phyloP scores from a whole-genome alignment of 1,140 invertebrate species.

The Camponotus vicinus region DNA sequence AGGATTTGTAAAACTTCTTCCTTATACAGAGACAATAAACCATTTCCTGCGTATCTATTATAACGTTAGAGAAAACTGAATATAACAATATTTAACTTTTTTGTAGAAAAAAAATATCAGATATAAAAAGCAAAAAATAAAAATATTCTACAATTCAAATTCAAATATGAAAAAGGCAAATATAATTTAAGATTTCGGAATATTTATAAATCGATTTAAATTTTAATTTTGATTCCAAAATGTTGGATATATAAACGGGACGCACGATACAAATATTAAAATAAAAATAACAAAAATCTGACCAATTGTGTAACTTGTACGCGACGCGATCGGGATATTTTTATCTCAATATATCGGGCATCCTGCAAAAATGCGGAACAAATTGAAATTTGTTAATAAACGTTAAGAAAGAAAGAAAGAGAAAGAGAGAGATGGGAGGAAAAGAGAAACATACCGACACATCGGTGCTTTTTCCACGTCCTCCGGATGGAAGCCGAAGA shows the following conservation, averaged over 20 bases:
- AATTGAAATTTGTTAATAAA: conserved; percentile 62
- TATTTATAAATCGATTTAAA: neutral
- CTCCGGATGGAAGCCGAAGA: conserved; percentile 35
- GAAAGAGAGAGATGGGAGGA: no score
- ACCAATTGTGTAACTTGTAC: conserved; percentile 5
- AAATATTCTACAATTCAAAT: neutral
- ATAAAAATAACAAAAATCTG: conserved; percentile 10
- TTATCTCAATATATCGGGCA: neutral
- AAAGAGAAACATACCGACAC: neutral
- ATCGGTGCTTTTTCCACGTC: conserved; percentile 41
- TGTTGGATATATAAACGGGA: neutral
- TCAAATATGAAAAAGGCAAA: neutral
- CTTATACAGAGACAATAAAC: neutral
- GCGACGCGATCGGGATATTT: conserved; percentile 9
- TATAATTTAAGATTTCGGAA: neutral
- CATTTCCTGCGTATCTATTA: neutral
- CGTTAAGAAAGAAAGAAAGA: neutral
- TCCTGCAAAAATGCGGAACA: neutral
- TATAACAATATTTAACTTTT: neutral
- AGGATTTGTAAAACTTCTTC: conserved; percentile 5
- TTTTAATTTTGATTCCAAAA: neutral
- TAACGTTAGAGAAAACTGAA: neutral
- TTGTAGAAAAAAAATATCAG: neutral
- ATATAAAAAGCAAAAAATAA: neutral
- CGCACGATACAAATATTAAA: neutral